These are phyloP conservation scores for Pterophyllum scalare DNA, from an alignment of 2,113 vertebrate genomes.

Conservation along the genomic window DNA sequence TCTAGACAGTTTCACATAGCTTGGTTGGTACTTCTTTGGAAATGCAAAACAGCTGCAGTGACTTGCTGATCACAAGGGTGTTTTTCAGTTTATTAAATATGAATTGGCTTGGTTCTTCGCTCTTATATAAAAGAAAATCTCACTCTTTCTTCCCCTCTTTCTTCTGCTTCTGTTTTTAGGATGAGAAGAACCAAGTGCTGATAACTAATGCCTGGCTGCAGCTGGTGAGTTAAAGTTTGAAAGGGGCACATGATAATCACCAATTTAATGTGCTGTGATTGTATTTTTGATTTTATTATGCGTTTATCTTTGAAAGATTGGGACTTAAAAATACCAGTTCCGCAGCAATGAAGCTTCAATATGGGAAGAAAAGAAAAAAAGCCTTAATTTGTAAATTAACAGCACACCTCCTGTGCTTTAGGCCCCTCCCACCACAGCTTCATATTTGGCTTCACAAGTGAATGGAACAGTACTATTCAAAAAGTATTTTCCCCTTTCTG, in stretches of 20 bases:
- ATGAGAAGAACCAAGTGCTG: slow-evolving; percentile 90
- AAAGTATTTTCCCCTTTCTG: too few relatives aligned
- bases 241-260: background rate
- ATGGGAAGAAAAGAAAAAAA: too few relatives aligned
- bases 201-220: slow-evolving; percentile 90
- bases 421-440: too few relatives aligned
- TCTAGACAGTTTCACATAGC: background rate
- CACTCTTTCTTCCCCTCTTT: background rate
- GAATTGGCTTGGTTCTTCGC: background rate
- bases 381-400: too few relatives aligned
- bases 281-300: slow-evolving; percentile 2
- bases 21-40: slow-evolving; percentile 7
- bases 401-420: too few relatives aligned
- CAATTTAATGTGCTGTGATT: slow-evolving; percentile 6
- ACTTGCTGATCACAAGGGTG: slow-evolving; percentile 28
- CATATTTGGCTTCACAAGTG: too few relatives aligned
- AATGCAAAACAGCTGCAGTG: slow-evolving; percentile 32
- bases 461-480: too few relatives aligned
- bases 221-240: slow-evolving; percentile 81
- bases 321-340: background rate
- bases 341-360: background rate
- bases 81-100: slow-evolving; percentile 30
- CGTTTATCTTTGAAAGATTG: background rate
- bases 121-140: background rate
- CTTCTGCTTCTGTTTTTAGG: slow-evolving; percentile 72